Conservation (phyloP, 2,888 invertebrate genomes). For the Nemotelus nigrinus region DNA sequence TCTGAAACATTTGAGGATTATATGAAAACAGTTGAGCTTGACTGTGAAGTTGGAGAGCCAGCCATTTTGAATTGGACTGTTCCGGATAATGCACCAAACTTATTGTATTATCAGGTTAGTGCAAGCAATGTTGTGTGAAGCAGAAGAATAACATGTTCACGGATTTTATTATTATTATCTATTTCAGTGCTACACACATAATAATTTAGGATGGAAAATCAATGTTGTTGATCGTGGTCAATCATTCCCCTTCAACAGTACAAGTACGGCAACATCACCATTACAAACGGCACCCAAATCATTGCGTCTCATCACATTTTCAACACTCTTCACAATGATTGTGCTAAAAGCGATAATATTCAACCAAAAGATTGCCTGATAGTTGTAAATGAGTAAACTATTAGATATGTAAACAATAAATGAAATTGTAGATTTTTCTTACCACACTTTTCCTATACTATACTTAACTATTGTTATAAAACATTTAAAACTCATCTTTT, state of each 20-base stretch:
- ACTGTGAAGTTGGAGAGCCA: slow-evolving; percentile 81
- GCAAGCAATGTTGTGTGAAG: no score
- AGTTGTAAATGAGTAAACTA: slow-evolving; percentile 54
- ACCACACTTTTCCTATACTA: slow-evolving; percentile 24
- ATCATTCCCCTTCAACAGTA: slow-evolving; percentile 46
- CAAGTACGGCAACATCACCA: slow-evolving; percentile 39
- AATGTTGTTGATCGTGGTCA: slow-evolving; percentile 80
- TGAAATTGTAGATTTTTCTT: slow-evolving; percentile 37
- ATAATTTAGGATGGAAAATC: slow-evolving; percentile 92
- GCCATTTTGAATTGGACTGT: slow-evolving; percentile 87
- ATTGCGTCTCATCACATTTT: slow-evolving; percentile 54
- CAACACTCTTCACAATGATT: slow-evolving; percentile 60
- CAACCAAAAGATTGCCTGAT: slow-evolving; percentile 59
- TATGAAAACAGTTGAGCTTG: slow-evolving; percentile 77
- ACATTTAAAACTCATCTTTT: no score
- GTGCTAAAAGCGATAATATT: slow-evolving; percentile 52
- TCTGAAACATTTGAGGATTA: slow-evolving; percentile 82
- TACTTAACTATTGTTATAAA: slow-evolving; percentile 18
- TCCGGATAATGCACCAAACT: slow-evolving; percentile 81
- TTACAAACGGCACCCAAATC: slow-evolving; percentile 43
- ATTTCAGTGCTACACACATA: slow-evolving; percentile 90
- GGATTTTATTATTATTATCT: not conserved
- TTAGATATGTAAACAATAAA: slow-evolving; percentile 25
- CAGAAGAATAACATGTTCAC: no score
- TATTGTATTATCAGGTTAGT: slow-evolving; percentile 87